Conservation (phyloP, 2,888 invertebrate genomes). For the Plemyria rubiginata region DNA sequence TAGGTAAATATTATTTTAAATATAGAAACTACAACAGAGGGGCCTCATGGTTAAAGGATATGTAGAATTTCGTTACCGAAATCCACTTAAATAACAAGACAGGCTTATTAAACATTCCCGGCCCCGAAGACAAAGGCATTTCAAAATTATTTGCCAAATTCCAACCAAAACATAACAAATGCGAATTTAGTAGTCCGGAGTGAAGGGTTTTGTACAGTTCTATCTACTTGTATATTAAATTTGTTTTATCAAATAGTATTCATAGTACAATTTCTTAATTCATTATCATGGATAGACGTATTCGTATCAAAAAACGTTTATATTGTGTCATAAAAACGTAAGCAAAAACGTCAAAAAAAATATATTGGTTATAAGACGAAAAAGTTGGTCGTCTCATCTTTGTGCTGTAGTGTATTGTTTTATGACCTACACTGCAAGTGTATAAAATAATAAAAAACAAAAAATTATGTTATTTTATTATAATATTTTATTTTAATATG, state of each 20-base stretch:
- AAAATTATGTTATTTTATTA: too few species aligned
- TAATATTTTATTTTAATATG: too few species aligned
- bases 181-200: conserved; percentile 21
- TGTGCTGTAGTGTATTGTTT: too few species aligned
- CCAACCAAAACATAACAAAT: conserved; percentile 36
- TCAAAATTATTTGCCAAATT: conserved; percentile 40
- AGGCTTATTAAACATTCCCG: conserved; percentile 35
- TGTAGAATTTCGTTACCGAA: conserved; percentile 29
- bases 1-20: too few species aligned
- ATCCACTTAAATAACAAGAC: conserved; percentile 32
- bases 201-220: conserved; percentile 19
- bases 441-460: too few species aligned
- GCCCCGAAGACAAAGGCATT: conserved; percentile 37
- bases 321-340: too few species aligned
- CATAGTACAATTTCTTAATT: background rate
- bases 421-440: too few species aligned
- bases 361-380: too few species aligned
- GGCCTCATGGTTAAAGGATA: conserved; percentile 11
- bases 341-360: too few species aligned
- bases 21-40: too few species aligned
- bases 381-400: too few species aligned
- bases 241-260: background rate
- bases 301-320: too few species aligned
- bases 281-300: background rate
- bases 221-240: background rate